Base-by-base conservation (phyloP, 92 coral and sea anemone species). In the Parazoanthus atlanticus region DNA sequence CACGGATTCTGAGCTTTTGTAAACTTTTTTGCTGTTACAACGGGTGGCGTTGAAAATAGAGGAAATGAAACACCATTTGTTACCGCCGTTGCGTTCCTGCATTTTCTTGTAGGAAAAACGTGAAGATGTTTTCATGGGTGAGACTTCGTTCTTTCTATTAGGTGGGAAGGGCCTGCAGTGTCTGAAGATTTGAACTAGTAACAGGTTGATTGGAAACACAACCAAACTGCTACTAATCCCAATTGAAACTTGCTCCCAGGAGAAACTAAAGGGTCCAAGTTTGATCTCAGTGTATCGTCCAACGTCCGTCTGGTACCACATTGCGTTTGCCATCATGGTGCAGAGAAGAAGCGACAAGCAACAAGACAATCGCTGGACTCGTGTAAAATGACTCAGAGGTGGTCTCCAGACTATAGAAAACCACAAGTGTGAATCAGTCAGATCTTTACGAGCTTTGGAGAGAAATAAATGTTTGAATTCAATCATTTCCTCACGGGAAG, bases 391-490 rank as follows among this genome's bases (percentile, higher is more conserved):
- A 34, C 97, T 95, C 54, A 86, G 91, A 26, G 93, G 94, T 23
- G 97, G 97, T 54, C 99, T 93, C 93, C 95, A 95, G 26, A 92
- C 92, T 4, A 97, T 92, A 41, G 99, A 97, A 71, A 97, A 97
- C 99, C 99, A 97, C 40, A 97, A 92, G 76, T 97, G 99, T 2
- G 98, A 91, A 90, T 97, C 99, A 16, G 98, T 97, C 3, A 97
- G 82, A 76, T 97, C 94, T 41, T 86, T 94, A 30, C 94, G 81
- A 12, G 96, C 94, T 88, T 94, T 97, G 82, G 94, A 89, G 58
- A 97, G 76, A 54, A 97, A 95, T 87, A 95, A 81, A 29, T 90
- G 95, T n/a, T 93, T 93, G 65, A 95, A 97, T 31, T 92, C 95
- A 29, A 76, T 78, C 89, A 97, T 87, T 69, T 95, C 98, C 85